Evolutionary conservation across 1,140 invertebrate species (phyloP).

Genomic region (Heliconius nattereri): DNA sequence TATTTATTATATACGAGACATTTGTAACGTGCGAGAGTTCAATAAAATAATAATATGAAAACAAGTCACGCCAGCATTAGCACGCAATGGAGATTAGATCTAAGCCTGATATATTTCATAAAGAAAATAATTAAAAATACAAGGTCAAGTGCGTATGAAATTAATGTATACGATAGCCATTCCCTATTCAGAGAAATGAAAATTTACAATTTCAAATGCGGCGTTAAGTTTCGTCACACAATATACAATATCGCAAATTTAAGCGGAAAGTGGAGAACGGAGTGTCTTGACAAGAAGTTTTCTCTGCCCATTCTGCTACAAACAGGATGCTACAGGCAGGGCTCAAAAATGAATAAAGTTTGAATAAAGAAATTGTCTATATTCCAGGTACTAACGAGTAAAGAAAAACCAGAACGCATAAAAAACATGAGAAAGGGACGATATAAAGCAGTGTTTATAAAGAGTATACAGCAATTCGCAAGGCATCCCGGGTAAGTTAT

Average conservation of each 20-base stretch:
- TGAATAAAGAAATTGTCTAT: neutral
- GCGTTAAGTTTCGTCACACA: no score
- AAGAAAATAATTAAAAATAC: neutral
- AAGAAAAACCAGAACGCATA: conserved; percentile 51
- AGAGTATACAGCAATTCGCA: conserved; percentile 84
- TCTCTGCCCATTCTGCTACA: no score
- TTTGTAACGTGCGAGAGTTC: no score
- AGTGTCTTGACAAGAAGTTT: no score
- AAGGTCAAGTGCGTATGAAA: neutral
- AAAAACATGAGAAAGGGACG: conserved; percentile 55
- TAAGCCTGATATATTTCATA: neutral
- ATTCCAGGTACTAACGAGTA: conserved; percentile 64
- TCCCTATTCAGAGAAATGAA: no score
- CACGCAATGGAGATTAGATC: neutral
- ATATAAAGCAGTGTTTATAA: conserved; percentile 82
- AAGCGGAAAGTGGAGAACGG: no score
- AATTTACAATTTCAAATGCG: no score
- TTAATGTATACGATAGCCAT: no score
- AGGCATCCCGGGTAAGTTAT: conserved; percentile 84
- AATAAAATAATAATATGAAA: no score
- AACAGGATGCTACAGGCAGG: no score
- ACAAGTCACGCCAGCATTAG: neutral
- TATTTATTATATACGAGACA: neutral
- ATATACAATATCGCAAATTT: no score
- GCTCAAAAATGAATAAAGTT: no score